phyloP scores from a whole-genome alignment of 2,113 vertebrate genomes.

The Labrus mixtus region DNA sequence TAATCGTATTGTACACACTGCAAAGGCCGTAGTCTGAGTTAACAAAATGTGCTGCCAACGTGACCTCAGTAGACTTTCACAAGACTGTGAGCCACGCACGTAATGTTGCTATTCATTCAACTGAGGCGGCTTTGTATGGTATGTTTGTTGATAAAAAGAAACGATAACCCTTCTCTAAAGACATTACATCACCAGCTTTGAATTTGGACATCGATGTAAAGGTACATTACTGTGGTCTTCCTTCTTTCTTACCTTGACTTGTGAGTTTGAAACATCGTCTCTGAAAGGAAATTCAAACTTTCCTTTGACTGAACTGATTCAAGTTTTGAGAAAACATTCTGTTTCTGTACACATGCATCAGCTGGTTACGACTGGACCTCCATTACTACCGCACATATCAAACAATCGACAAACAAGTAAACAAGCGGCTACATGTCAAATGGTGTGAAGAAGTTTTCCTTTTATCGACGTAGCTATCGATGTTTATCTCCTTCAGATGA shows the following conservation, averaged over 20 bases:
- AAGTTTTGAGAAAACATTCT: no score
- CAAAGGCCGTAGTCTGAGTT: constrained; percentile 23
- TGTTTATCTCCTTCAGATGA: no score
- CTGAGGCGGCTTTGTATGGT: not conserved
- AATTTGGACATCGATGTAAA: not conserved
- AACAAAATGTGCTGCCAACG: constrained; percentile 41
- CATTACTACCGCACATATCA: no score
- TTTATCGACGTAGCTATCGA: no score
- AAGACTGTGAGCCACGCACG: not conserved
- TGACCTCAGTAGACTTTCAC: constrained; percentile 10
- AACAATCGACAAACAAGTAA: no score
- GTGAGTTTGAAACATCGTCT: not conserved
- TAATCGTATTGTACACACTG: constrained; percentile 32
- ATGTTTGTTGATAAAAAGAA: not conserved
- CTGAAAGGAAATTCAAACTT: no score
- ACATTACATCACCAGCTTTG: not conserved
- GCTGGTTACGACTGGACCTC: no score
- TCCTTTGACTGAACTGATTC: no score
- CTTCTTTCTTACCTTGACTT: no score
- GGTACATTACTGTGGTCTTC: not conserved
- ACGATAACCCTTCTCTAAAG: not conserved
- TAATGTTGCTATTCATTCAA: not conserved
- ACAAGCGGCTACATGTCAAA: no score
- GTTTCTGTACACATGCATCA: no score
- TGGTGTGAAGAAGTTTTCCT: no score